Conservation (phyloP, 35 echinoderm and acorn worm genomes). For the Nesometra sesokonis region DNA sequence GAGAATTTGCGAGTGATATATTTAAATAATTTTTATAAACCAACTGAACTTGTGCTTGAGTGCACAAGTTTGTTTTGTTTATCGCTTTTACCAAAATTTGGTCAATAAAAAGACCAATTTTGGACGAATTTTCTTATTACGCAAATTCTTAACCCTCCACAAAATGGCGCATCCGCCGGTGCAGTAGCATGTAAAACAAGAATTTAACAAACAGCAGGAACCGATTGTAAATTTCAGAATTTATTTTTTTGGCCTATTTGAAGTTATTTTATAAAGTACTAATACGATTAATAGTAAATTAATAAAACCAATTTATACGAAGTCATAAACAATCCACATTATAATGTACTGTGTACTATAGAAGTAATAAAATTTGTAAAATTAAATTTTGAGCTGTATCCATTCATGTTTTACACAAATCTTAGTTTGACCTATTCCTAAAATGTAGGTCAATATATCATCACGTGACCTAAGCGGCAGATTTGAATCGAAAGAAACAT, state of each 20-base stretch:
- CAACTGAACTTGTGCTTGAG: constrained; percentile 54
- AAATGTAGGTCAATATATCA: background rate
- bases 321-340: no score
- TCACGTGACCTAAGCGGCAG: background rate
- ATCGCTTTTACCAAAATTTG: constrained; percentile 27
- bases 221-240: no score
- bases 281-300: no score
- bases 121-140: background rate
- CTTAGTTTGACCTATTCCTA: no score
- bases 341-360: no score
- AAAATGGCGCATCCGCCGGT: constrained; percentile 1
- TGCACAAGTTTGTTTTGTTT: constrained; percentile 46
- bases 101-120: constrained; percentile 53
- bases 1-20: constrained; percentile 17
- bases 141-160: background rate
- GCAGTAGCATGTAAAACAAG: background rate
- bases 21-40: constrained; percentile 17
- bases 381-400: no score
- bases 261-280: no score
- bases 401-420: no score
- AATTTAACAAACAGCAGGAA: background rate
- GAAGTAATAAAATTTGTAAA: no score
- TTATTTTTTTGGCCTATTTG: no score
- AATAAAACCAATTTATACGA: no score
- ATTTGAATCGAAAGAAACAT: no score